These are phyloP conservation scores for Periophthalmus modestus DNA, from an alignment of 2,113 vertebrate species.

Conservation along the genomic window DNA sequence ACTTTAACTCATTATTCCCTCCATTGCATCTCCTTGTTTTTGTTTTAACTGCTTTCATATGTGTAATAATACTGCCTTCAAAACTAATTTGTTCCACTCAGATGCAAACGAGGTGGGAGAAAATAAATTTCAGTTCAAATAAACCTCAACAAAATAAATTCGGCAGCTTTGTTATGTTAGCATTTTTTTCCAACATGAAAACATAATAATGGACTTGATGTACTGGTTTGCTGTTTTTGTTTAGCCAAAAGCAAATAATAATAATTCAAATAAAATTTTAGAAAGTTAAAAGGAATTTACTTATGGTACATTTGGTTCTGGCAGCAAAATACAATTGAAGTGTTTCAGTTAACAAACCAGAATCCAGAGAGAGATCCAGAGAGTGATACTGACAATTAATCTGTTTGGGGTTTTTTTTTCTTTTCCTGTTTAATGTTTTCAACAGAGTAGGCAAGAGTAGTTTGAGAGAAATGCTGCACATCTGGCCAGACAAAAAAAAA, in stretches of 20 bases:
- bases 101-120: constrained; percentile 42
- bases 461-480: not conserved
- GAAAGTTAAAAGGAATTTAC: not conserved
- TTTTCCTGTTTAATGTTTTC: no score
- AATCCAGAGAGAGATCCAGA: not conserved
- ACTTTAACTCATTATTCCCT: constrained; percentile 70
- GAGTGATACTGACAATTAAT: not conserved
- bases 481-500: not conserved
- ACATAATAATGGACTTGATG: no score
- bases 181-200: not conserved
- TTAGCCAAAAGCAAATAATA: not conserved
- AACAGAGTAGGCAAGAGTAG: not conserved
- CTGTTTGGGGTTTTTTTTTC: no score
- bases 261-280: not conserved
- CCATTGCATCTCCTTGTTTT: constrained; percentile 64
- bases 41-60: constrained; percentile 73
- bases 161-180: not conserved
- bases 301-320: not conserved
- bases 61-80: constrained; percentile 71
- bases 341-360: not conserved
- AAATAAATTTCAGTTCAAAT: constrained; percentile 6
- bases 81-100: constrained; percentile 73
- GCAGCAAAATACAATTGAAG: not conserved
- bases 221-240: not conserved
- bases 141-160: not conserved